Base-by-base conservation (phyloP, 1,140 invertebrate genomes). In the Pseudomyrmex cubaensis region DNA sequence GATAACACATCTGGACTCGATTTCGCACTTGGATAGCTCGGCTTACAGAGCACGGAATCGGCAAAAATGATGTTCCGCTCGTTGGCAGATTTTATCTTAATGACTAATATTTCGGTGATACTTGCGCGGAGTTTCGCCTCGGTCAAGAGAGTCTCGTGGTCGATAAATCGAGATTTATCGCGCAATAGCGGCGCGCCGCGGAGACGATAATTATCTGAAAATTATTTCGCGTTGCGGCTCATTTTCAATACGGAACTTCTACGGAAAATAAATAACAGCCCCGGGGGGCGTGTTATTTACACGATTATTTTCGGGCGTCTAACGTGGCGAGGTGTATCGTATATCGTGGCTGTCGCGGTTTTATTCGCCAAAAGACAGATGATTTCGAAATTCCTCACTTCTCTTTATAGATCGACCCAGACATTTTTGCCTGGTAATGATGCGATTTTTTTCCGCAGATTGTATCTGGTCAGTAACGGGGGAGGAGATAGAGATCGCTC, bases 91-190 rank as follows among this genome's bases (percentile, higher is more conserved):
- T 77, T 67, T 67, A 77, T 57, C 35, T 46, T 77, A 67, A 77
- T 67, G 50, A 57, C 17, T 67, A 77, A 77, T 67, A 77, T 67
- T 22, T 56, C 62, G 17, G 46, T 52, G 63, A 76, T 76, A 35
- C 5, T 35, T 35, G 35, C 0, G 35, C 5, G 35, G 35, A 35
- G 35, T 35, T 35, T 35, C 35, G 5, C 62, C 63, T 50, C 2
- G 17, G 50, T 9, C 62, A 54, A 66, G 50, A 35, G 50, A 77
- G 63, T 77, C 22, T 67, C 13, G 75, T 61, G 75, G 75, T 56
- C 75, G 52, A 73, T 62, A 62, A 73, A 82, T 73, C 72, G 73
- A 82, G 77, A 82, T 73, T 82, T 82, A 82, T 82, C 13, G 67
- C 35, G 67, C 48, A 82, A 22, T 20, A 62, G 22, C 17, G 15